phyloP scores from a whole-genome alignment of 2,888 invertebrate species.

The Ashinkailepas kermadecensis region DNA sequence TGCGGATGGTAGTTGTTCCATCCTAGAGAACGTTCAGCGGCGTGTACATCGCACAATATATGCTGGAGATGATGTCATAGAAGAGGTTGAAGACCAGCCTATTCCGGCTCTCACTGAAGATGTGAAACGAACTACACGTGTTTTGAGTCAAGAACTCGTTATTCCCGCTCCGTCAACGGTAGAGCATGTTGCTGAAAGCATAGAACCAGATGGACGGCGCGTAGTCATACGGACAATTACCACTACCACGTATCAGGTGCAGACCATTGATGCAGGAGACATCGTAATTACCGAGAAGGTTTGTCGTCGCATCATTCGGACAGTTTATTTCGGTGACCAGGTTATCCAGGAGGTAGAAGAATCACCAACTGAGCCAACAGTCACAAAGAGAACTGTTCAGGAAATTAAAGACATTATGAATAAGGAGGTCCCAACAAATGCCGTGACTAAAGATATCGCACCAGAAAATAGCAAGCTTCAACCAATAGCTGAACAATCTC shows the following conservation, averaged over 20 bases:
- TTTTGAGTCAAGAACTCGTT: neutral
- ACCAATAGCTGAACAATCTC: too few relatives aligned
- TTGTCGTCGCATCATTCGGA: neutral
- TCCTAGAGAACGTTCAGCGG: neutral
- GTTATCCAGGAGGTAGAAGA: neutral
- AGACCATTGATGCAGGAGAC: neutral
- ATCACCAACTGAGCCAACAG: neutral
- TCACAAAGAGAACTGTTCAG: neutral
- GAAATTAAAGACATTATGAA: neutral
- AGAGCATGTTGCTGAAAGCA: neutral
- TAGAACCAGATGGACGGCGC: neutral
- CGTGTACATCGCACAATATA: neutral
- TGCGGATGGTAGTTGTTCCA: neutral
- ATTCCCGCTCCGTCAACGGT: neutral
- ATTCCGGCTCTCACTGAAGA: too few relatives aligned
- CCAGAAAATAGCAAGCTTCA: too few relatives aligned
- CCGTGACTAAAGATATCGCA: too few relatives aligned
- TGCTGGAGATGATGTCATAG: neutral
- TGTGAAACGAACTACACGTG: too few relatives aligned
- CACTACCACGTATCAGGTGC: neutral
- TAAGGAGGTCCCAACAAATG: neutral
- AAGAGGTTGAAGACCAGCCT: neutral
- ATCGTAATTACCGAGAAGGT: neutral
- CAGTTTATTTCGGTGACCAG: neutral
- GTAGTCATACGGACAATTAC: neutral